phyloP scores from a whole-genome alignment of 2,888 invertebrate genomes.

The Conistra vaccinii region DNA sequence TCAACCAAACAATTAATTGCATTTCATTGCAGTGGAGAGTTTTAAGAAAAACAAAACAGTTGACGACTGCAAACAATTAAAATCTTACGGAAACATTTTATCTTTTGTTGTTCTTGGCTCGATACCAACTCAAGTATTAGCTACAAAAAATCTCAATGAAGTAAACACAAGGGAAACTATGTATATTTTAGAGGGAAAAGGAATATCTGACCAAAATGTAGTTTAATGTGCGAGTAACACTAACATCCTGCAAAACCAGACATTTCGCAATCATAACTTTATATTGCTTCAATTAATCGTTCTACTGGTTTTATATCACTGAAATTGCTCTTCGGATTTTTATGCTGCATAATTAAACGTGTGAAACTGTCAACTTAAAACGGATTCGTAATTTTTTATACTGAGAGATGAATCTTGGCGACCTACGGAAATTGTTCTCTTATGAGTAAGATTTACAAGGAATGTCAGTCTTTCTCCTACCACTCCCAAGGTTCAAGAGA shows the following conservation, averaged over 20 bases:
- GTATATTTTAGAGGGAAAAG: constrained; percentile 30
- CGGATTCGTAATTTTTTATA: background rate
- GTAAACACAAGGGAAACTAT: constrained; percentile 44
- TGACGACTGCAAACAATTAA: constrained; percentile 53
- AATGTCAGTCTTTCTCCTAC: constrained; percentile 16
- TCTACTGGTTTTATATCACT: constrained; percentile 55
- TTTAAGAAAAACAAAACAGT: constrained; percentile 37
- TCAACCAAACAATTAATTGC: constrained; percentile 41
- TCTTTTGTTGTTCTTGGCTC: constrained; percentile 60
- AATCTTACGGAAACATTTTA: constrained; percentile 48
- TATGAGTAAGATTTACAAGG: constrained; percentile 37
- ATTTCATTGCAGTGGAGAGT: constrained; percentile 48
- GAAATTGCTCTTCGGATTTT: constrained; percentile 59
- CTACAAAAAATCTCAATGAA: constrained; percentile 48
- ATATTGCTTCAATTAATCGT: constrained; percentile 62
- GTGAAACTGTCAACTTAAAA: constrained; percentile 18
- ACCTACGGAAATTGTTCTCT: constrained; percentile 36
- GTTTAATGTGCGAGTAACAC: constrained; percentile 51
- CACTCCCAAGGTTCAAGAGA: background rate
- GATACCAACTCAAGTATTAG: constrained; percentile 47
- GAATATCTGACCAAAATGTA: constrained; percentile 45
- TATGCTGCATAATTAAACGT: constrained; percentile 43
- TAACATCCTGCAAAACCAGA: constrained; percentile 66
- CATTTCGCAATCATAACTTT: constrained; percentile 45
- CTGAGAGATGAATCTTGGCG: background rate